Percentiles rank a stretch among this genome's conserved stretches.
Evolutionary conservation across 1,140 invertebrate genomes (phyloP).

Genomic region (Solenopsis fugax): DNA sequence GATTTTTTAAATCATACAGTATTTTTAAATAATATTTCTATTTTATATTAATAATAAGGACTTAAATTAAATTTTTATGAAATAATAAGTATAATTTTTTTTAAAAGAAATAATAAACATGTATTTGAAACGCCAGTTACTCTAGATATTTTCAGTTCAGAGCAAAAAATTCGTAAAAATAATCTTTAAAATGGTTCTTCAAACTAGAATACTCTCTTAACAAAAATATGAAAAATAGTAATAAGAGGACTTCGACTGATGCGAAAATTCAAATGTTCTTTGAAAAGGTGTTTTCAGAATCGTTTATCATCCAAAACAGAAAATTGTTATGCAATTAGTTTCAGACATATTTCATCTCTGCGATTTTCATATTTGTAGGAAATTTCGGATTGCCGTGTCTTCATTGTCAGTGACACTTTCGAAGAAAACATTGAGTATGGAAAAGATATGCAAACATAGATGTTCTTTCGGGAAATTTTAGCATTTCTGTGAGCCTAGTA

Average conservation of each 20-base stretch:
- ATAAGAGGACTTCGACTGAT: too few species aligned
- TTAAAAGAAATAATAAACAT: too few species aligned
- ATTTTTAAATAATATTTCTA: too few species aligned
- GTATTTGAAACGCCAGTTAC: too few species aligned
- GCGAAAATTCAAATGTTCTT: too few species aligned
- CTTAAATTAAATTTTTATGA: too few species aligned
- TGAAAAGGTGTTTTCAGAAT: background rate
- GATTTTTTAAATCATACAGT: too few species aligned
- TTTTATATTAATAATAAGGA: too few species aligned
- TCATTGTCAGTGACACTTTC: background rate
- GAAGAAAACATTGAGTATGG: background rate
- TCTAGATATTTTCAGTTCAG: too few species aligned
- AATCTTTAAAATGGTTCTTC: too few species aligned
- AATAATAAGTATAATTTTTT: too few species aligned
- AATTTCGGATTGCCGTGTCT: background rate
- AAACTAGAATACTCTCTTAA: background rate
- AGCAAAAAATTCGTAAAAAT: too few species aligned
- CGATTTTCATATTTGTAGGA: background rate
- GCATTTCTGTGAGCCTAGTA: background rate
- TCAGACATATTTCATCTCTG: background rate
- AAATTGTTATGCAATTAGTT: background rate
- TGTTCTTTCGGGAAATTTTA: constrained; percentile 1
- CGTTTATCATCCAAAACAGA: background rate
- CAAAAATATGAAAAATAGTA: background rate
- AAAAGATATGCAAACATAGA: background rate